Conservation (phyloP, 2,113 vertebrate genomes). For the Actenoides lindsayi region DNA sequence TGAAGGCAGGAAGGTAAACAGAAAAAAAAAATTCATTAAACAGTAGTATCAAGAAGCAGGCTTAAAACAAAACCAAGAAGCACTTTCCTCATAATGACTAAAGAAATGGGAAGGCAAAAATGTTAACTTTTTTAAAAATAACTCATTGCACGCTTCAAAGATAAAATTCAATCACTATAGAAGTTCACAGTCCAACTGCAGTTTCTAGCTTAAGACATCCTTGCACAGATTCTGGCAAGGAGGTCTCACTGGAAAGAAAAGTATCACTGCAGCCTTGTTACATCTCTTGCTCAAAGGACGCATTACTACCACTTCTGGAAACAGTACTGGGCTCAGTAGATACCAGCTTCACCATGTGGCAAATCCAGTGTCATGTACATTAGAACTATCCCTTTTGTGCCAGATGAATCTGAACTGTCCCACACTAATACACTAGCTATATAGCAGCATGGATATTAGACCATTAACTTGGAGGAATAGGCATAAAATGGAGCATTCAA, state of each 20-base stretch:
- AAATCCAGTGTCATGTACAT: fast-evolving
- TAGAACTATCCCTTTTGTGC: background rate
- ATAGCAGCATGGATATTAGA: background rate
- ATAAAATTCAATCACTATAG: background rate
- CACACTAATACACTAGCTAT: background rate
- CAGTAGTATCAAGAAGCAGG: background rate
- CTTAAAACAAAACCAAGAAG: background rate
- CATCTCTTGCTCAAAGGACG: background rate
- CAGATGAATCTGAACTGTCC: background rate
- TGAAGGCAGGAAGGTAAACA: background rate
- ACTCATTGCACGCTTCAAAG: background rate
- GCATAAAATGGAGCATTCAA: background rate
- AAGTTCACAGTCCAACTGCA: background rate
- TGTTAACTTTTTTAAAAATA: background rate
- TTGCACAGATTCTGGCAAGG: background rate
- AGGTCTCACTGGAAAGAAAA: background rate
- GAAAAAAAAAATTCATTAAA: background rate
- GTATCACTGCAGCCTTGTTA: background rate
- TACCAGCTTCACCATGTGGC: background rate
- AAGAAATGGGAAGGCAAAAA: background rate
- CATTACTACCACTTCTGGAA: background rate
- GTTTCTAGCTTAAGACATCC: background rate
- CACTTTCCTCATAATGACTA: background rate
- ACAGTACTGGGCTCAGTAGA: background rate
- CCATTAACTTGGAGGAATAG: background rate